Percentiles rank a stretch among this genome's conserved stretches.
Evolutionary conservation across 2,888 invertebrate genomes (phyloP).

Genomic region (Heliothis peltigera): DNA sequence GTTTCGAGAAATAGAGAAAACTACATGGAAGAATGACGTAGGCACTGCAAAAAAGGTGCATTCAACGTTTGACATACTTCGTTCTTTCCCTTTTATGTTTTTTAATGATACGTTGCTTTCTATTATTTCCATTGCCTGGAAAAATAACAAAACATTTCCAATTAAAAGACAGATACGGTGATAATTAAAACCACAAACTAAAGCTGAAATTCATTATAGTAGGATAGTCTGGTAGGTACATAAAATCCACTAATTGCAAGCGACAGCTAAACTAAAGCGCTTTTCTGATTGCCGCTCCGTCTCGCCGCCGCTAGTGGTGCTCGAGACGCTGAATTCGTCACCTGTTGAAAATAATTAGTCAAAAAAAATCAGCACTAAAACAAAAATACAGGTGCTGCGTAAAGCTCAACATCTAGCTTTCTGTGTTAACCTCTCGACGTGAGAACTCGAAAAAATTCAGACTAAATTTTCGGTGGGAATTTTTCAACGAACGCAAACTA

Average conservation of each 20-base stretch:
- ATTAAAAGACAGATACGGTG: slow-evolving; percentile 38
- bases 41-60: slow-evolving; percentile 1
- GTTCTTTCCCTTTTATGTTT: slow-evolving; percentile 7
- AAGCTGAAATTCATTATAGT: slow-evolving; percentile 61
- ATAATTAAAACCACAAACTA: slow-evolving; percentile 52
- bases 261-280: slow-evolving; percentile 82
- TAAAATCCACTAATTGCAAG: slow-evolving; percentile 84
- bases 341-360: slow-evolving; percentile 90
- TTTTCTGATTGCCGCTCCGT: slow-evolving; percentile 80
- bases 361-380: slow-evolving; percentile 88
- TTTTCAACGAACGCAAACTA: slow-evolving; percentile 74
- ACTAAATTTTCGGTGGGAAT: slow-evolving; percentile 71
- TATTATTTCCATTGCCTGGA: slow-evolving; percentile 9
- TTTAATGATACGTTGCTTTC: slow-evolving; percentile 22
- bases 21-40: neutral
- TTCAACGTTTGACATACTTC: slow-evolving; percentile 4
- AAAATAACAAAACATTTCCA: slow-evolving; percentile 28
- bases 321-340: slow-evolving; percentile 88
- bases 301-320: slow-evolving; percentile 80
- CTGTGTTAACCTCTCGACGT: slow-evolving; percentile 82
- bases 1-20: neutral
- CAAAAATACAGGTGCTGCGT: slow-evolving; percentile 86
- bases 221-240: slow-evolving; percentile 62
- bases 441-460: slow-evolving; percentile 66
- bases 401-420: slow-evolving; percentile 78